A percentile compares a stretch with the other conserved stretches of the same genome.
Evolutionary conservation across 1,140 invertebrate genomes (phyloP).

Genomic region (Hylyphantes graminicola): DNA sequence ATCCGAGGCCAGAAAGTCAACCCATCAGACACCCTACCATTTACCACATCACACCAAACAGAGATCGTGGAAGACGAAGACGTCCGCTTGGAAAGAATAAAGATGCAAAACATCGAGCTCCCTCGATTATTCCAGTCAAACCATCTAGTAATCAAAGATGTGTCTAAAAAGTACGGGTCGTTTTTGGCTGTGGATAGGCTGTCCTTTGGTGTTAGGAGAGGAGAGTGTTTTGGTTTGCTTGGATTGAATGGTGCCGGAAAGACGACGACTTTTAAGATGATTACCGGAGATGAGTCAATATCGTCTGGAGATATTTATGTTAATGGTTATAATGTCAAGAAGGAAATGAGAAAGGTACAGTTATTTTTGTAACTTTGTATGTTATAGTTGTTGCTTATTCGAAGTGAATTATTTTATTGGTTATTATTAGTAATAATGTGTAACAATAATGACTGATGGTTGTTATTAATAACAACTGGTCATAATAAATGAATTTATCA

Average conservation of each 20-base stretch:
- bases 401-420: too few relatives aligned
- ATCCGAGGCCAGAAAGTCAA: constrained; percentile 35
- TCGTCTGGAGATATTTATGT: constrained; percentile 70
- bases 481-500: too few relatives aligned
- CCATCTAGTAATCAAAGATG: constrained; percentile 66
- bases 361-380: neutral
- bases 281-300: constrained; percentile 73
- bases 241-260: constrained; percentile 90
- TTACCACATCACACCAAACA: constrained; percentile 7
- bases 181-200: constrained; percentile 80
- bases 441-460: too few relatives aligned
- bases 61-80: constrained; percentile 69
- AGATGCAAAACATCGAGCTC: constrained; percentile 64
- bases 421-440: too few relatives aligned
- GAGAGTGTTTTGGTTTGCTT: constrained; percentile 90
- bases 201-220: constrained; percentile 73
- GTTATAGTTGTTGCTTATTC: too few relatives aligned
- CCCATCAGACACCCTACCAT: neutral
- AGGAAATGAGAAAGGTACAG: constrained; percentile 69
- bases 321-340: constrained; percentile 68
- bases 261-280: constrained; percentile 89
- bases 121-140: constrained; percentile 17
- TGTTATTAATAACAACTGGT: too few relatives aligned
- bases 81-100: constrained; percentile 69
- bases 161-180: constrained; percentile 76